Base-by-base conservation (phyloP, 23 tunicate species). In the Ciona savignyi region DNA sequence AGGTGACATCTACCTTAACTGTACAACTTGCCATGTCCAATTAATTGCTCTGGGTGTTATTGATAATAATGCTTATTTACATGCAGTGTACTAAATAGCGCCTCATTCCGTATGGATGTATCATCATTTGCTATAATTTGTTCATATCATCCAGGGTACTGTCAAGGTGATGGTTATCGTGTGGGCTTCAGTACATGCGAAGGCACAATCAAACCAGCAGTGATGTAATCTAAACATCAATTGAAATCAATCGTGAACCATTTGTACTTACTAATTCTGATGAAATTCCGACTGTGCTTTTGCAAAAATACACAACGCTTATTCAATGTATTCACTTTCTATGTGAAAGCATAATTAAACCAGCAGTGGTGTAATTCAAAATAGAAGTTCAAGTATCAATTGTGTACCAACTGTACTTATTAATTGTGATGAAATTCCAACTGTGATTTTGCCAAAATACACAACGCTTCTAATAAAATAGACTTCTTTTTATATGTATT, bases 131-230 rank as follows among this genome's bases (percentile, higher is more conserved):
- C n/a, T n/a, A n/a, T n/a, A n/a, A n/a, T 49, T 49, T 15, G 61
- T 11, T 49, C 20, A 11, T 49, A 51, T 29, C 27, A 81, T 48
- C 15, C 30, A 84, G 97, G 97, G 1, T 85, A 32, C 67, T 95
- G 99, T 65, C 77, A 88, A 27, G 84, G 88, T 31, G 72, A 84
- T 62, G 87, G 92, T 2, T 77, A 48, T 35, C 31, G 96, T 66
- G 86, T 95, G 32, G 99, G 99, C 29, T 95, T 95, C 48, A 96
- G 99, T 3, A 84, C 81, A 25, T 95, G 99, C 64, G 96, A 95
- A 77, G 99, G 99, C 4, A 76, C 69, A 49, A 77, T 95, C 27
- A 26, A 84, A 25, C 96, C 99, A 87, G 99, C 62, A 70, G 83
- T 21, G 80, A 81, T 42, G 88, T 34, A 42, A 15, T 6, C 9